Evolutionary conservation across 2,888 invertebrate genomes (phyloP), one percentile per base, ranked within the genome.

Genomic region (Hesperia comma): DNA sequence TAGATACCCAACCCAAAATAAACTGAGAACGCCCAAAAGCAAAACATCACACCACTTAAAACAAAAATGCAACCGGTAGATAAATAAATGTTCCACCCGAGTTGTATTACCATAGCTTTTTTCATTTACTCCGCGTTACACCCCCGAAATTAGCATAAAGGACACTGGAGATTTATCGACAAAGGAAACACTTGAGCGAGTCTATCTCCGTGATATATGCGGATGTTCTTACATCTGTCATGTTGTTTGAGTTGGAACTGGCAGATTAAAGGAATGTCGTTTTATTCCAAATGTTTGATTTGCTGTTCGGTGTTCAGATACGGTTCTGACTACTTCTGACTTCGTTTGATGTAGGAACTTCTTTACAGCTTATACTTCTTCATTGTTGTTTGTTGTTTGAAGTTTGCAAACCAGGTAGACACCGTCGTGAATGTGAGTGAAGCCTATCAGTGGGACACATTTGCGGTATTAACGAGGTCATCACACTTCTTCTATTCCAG

Each of bases 81-180:
- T 26, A 51, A 51, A 51, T 26, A 26, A 49, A 49, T 19, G 49
- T 51, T 51, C 51, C 51, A 51, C 21, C 21, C 14, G 21, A 51
- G 51, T 26, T 51, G 49, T 57, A 46, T 56, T 57, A 55, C 49
- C 63, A 49, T 26, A 51, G 57, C 51, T 51, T 58, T 62, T 63
- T 58, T 58, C 57, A 56, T 40, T 64, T 64, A n/a, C 57, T 49
- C 49, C 19, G 19, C 32, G 51, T 63, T 63, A 57, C 51, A 19
- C 57, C 46, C 49, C 26, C 49, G 32, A 58, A 64, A 64, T 64
- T 64, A 58, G 43, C 64, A 64, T 64, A 64, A 32, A 64, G 64
- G 64, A 58, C 51, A 26, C 57, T 58, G 57, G 41, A 64, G 57
- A 64, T 64, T 64, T 64, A 64, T 64, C 64, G 64, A 58, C 64